Evolutionary conservation across 2,113 vertebrate genomes (phyloP).

Genomic region (Sceloporus undulatus): DNA sequence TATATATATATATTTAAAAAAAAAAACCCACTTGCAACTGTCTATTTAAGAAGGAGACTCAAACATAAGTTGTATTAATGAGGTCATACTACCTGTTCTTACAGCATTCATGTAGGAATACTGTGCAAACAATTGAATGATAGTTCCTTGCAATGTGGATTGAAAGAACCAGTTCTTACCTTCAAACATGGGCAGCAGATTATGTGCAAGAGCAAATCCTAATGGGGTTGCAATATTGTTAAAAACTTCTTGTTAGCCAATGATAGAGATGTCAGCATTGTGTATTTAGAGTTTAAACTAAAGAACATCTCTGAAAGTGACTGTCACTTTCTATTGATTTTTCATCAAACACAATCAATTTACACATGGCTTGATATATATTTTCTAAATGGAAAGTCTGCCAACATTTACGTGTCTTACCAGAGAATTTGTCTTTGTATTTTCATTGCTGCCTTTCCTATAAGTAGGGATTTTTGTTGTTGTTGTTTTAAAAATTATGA

Average conservation of each 20-base stretch:
- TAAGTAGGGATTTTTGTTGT: too few species aligned
- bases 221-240: too few species aligned
- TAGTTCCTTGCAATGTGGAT: not conserved
- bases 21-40: not conserved
- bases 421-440: too few species aligned
- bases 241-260: not conserved
- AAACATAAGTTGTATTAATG: not conserved
- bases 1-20: not conserved
- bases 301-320: not conserved
- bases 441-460: too few species aligned
- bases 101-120: not conserved
- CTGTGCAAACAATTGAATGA: not conserved
- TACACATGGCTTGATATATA: not conserved
- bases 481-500: too few species aligned
- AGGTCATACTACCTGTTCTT: not conserved
- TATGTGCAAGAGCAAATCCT: not conserved
- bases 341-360: not conserved
- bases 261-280: not conserved
- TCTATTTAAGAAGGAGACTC: conserved; percentile 26
- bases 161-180: not conserved
- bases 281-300: conserved; percentile 20
- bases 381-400: not conserved
- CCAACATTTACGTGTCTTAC: too few species aligned
- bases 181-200: not conserved
- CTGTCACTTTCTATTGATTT: too few species aligned